Conservation (phyloP, 1,140 invertebrate species). For the Drosophila burlai region DNA sequence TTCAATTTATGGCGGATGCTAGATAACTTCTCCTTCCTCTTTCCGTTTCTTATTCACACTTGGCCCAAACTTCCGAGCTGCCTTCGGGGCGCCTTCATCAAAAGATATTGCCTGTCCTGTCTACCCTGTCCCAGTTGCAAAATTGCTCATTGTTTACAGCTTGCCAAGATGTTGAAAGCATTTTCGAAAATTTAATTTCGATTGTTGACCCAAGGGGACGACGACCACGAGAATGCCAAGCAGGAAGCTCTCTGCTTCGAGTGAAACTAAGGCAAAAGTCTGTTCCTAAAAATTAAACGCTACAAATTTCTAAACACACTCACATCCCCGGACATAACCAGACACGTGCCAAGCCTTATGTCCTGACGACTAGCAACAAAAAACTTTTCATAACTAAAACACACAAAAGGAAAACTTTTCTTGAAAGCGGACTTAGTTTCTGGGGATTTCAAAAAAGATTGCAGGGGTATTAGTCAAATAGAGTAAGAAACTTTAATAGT, state of each 20-base stretch:
- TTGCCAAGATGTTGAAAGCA: constrained; percentile 36
- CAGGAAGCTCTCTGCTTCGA: constrained; percentile 10
- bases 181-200: constrained; percentile 61
- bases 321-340: constrained; percentile 2
- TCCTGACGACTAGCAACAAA: constrained; percentile 24
- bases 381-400: constrained; percentile 60
- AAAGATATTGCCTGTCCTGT: constrained; percentile 47
- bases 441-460: not conserved
- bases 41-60: constrained; percentile 22
- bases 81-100: constrained; percentile 33
- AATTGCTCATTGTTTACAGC: constrained; percentile 57
- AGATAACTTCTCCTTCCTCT: constrained; percentile 9
- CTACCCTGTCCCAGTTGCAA: constrained; percentile 44
- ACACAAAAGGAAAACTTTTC: constrained; percentile 49
- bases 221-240: constrained; percentile 12
- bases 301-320: constrained; percentile 15
- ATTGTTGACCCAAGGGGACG: constrained; percentile 52
- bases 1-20: constrained; percentile 43
- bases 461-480: not conserved
- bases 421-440: constrained; percentile 4
- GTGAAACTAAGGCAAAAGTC: constrained; percentile 34
- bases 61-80: constrained; percentile 40
- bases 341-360: constrained; percentile 51
- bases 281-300: constrained; percentile 31
- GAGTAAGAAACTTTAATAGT: not conserved